phyloP scores from a whole-genome alignment of 2,797 vertebrate species.

The Cuniculus paca region DNA sequence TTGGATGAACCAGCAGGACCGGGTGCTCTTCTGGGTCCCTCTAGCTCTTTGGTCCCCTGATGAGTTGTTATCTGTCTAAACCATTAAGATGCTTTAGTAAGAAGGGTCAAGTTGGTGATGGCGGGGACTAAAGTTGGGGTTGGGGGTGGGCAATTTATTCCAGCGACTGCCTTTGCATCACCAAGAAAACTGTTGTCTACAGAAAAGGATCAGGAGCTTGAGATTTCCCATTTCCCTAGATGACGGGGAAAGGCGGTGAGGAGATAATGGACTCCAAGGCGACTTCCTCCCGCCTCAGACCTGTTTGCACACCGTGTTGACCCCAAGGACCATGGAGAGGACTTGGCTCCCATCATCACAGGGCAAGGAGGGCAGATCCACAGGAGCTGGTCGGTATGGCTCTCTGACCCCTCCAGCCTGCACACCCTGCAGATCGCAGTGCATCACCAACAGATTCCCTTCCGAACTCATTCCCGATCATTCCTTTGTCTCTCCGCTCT shows the following conservation, averaged over 20 bases:
- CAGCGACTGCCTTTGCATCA: neutral
- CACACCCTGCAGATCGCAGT: neutral
- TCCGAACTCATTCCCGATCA: neutral
- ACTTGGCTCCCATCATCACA: no score
- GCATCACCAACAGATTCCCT: neutral
- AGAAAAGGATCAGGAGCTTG: neutral
- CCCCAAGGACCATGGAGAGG: neutral
- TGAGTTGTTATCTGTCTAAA: slow-evolving; percentile 20
- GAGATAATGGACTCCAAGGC: neutral
- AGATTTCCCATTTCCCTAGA: neutral
- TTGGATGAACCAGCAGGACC: neutral
- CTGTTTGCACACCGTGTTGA: fast-evolving
- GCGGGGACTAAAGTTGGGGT: neutral
- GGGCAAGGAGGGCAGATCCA: neutral
- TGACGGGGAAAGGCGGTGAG: neutral
- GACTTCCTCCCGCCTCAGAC: neutral
- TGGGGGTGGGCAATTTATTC: neutral
- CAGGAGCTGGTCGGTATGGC: neutral
- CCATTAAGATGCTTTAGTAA: neutral
- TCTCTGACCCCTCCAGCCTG: neutral
- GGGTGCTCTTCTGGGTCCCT: neutral
- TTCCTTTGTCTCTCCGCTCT: neutral
- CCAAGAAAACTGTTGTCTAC: neutral
- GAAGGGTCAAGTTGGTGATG: neutral
- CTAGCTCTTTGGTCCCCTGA: neutral